phyloP scores from a whole-genome alignment of 2,888 invertebrate genomes.

The Boloria euphrosyne region DNA sequence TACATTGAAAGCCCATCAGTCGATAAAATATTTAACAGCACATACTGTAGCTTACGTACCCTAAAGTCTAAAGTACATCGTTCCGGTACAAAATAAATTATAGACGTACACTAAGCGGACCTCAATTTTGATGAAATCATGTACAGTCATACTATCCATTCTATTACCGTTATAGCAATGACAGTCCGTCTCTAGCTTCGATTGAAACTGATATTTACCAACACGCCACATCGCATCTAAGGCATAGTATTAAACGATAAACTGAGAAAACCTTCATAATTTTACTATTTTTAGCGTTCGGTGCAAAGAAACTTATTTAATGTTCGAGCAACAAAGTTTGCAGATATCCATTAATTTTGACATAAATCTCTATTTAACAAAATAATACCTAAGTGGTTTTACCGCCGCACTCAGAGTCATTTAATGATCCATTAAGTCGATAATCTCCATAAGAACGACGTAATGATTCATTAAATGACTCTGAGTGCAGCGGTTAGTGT shows the following conservation, averaged over 20 bases:
- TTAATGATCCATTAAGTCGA: too few species aligned
- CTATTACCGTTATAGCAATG: slow-evolving; percentile 70
- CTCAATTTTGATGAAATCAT: slow-evolving; percentile 72
- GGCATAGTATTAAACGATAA: slow-evolving; percentile 33
- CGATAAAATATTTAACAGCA: slow-evolving; percentile 14
- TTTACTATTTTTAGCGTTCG: background rate
- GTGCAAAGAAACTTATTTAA: background rate
- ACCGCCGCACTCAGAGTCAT: too few species aligned
- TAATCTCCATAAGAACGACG: too few species aligned
- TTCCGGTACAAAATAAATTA: slow-evolving; percentile 50
- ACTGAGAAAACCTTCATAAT: slow-evolving; percentile 8
- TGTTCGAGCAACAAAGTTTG: background rate
- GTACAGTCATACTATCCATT: slow-evolving; percentile 73
- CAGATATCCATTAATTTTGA: background rate
- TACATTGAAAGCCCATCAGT: background rate
- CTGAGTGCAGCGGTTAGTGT: too few species aligned
- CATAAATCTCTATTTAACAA: too few species aligned
- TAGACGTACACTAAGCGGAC: slow-evolving; percentile 53
- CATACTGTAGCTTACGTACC: slow-evolving; percentile 6
- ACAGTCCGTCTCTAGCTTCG: slow-evolving; percentile 49
- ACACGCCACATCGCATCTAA: slow-evolving; percentile 36
- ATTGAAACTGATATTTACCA: slow-evolving; percentile 39
- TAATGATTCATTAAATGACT: too few species aligned
- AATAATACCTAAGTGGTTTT: too few species aligned
- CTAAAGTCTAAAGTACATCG: slow-evolving; percentile 23